These are phyloP conservation scores for Odontesthes bonariensis DNA, from an alignment of 2,113 vertebrate genomes.

Conservation along the genomic window DNA sequence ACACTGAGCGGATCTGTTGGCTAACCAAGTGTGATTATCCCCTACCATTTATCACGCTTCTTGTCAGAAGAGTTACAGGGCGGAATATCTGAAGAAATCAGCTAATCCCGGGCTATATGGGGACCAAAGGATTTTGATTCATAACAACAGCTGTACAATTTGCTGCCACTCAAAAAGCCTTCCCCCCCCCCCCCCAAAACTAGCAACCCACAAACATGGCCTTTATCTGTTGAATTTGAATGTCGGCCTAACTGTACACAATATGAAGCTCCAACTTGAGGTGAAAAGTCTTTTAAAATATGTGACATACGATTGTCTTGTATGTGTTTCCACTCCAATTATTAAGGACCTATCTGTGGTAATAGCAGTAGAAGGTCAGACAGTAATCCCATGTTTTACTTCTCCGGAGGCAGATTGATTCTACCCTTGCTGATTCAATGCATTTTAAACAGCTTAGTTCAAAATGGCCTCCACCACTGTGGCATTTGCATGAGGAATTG, in stretches of 20 bases:
- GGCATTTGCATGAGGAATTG: constrained; percentile 79
- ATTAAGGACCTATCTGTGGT: constrained; percentile 52
- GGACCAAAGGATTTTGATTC: constrained; percentile 61
- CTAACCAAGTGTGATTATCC: constrained; percentile 82
- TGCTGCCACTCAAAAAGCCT: constrained; percentile 58
- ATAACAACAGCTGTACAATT: constrained; percentile 68
- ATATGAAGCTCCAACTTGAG: constrained; percentile 31
- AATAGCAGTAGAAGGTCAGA: constrained; percentile 74
- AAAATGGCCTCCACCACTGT: constrained; percentile 72
- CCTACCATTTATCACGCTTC: constrained; percentile 72
- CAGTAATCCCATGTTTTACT: constrained; percentile 78
- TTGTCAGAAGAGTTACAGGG: constrained; percentile 76
- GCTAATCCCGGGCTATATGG: constrained; percentile 71
- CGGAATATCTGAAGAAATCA: constrained; percentile 76
- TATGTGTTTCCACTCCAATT: constrained; percentile 59
- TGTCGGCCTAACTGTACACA: not conserved
- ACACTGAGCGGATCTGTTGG: constrained; percentile 74
- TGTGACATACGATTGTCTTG: constrained; percentile 56
- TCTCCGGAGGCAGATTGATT: constrained; percentile 76
- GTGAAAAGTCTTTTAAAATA: constrained; percentile 37
- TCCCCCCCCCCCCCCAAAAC: constrained; percentile 54
- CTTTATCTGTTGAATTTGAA: constrained; percentile 34
- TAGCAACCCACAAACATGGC: constrained; percentile 36
- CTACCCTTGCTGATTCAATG: constrained; percentile 77
- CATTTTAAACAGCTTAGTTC: constrained; percentile 80